Conservation (phyloP, 2,888 invertebrate species). For the Xanthia togata region DNA sequence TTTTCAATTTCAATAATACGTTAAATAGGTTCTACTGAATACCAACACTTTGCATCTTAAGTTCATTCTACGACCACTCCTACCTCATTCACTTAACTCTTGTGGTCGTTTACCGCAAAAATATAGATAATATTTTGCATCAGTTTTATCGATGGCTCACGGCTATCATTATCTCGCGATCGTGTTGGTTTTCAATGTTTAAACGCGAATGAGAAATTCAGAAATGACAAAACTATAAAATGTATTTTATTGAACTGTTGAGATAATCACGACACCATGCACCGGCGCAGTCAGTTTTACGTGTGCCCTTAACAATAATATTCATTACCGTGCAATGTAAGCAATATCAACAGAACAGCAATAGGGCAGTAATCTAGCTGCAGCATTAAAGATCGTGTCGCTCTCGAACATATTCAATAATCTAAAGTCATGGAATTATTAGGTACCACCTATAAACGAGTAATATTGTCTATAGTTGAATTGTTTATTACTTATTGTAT, state of each 20-base stretch:
- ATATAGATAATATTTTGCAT: conserved; percentile 61
- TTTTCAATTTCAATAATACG: conserved; percentile 43
- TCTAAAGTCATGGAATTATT: neutral
- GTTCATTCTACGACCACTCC: conserved; percentile 16
- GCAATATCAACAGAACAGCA: conserved; percentile 27
- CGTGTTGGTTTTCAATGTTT: conserved; percentile 53
- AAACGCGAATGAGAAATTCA: conserved; percentile 62
- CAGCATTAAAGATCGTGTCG: conserved; percentile 8
- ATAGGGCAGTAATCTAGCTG: conserved; percentile 19
- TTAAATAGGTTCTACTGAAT: neutral
- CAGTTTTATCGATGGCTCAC: conserved; percentile 52
- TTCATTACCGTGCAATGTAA: conserved; percentile 57
- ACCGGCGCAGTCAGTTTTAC: conserved; percentile 47
- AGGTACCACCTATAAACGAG: too few species aligned
- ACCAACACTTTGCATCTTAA: conserved; percentile 11
- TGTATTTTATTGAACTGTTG: conserved; percentile 68
- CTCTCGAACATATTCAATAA: conserved; percentile 15
- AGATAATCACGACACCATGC: conserved; percentile 48
- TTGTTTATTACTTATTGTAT: too few species aligned
- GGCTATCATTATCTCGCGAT: conserved; percentile 62
- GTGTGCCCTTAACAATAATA: conserved; percentile 62
- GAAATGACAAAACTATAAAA: conserved; percentile 68
- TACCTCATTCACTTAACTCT: conserved; percentile 26
- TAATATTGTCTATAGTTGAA: neutral
- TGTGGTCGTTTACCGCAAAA: conserved; percentile 49